These are phyloP conservation scores for Sebastes ruberrimus DNA, from an alignment of 2,797 vertebrate genomes.

Conservation along the genomic window DNA sequence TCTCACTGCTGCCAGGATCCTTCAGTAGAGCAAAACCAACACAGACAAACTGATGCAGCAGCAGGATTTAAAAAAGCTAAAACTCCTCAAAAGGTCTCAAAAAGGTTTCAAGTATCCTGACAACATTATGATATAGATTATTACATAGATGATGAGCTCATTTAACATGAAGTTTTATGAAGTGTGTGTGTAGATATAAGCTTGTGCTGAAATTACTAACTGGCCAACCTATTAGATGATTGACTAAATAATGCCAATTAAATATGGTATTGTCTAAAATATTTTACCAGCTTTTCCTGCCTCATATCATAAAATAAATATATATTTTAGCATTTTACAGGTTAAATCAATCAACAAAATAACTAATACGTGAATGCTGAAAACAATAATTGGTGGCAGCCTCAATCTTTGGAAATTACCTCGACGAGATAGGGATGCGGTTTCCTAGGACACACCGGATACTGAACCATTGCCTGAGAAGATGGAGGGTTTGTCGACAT, in stretches of 20 bases:
- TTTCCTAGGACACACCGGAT: constrained; percentile 85
- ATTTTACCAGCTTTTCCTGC: neutral
- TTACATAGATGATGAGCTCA: neutral
- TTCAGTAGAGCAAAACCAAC: constrained; percentile 56
- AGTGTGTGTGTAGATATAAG: neutral
- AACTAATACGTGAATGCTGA: neutral
- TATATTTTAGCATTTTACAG: neutral
- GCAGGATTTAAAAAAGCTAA: neutral
- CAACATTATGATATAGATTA: neutral
- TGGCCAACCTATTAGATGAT: neutral
- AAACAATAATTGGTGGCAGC: neutral
- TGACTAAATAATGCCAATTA: neutral
- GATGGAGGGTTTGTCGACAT: constrained; percentile 85
- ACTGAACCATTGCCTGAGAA: constrained; percentile 88
- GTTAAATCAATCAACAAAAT: neutral
- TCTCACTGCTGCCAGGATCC: constrained; percentile 69
- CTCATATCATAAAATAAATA: neutral
- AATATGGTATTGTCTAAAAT: neutral
- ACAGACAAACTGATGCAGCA: constrained; percentile 31
- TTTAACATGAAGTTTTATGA: neutral
- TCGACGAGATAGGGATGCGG: constrained; percentile 77
- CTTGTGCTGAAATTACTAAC: neutral
- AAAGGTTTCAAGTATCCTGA: neutral
- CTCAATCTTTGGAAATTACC: constrained; percentile 58
- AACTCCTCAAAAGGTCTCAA: neutral